A percentile compares a stretch with the other conserved stretches of the same genome.
Evolutionary conservation across 2,888 invertebrate genomes (phyloP).

Genomic region (Plemyria rubiginata): DNA sequence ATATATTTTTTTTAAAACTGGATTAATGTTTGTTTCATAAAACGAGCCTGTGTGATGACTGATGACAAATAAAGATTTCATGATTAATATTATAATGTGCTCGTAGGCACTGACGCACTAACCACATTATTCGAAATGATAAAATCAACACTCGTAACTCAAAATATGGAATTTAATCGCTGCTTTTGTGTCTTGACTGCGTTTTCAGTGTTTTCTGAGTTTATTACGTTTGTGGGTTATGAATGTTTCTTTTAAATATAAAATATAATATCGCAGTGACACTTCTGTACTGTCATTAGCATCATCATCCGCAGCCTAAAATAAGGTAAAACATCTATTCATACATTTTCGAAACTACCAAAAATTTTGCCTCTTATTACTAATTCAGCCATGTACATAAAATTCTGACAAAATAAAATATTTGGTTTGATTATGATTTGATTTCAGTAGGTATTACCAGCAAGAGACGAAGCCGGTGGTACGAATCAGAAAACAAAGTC

Average conservation of each 20-base stretch:
- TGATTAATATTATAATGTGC: neutral
- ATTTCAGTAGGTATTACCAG: too few relatives aligned
- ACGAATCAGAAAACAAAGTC: too few relatives aligned
- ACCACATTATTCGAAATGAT: constrained; percentile 5
- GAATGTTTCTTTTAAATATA: neutral
- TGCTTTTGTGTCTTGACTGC: constrained; percentile 7
- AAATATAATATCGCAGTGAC: neutral
- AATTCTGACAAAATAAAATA: too few relatives aligned
- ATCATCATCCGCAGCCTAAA: too few relatives aligned
- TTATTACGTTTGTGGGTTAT: constrained; percentile 5
- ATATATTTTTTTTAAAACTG: neutral
- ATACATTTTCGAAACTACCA: too few relatives aligned
- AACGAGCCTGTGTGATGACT: neutral
- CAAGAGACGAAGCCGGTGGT: too few relatives aligned
- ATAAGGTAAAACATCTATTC: too few relatives aligned
- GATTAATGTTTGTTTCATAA: neutral
- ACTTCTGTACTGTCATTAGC: too few relatives aligned
- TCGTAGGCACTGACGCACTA: constrained; percentile 3
- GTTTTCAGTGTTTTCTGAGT: constrained; percentile 6
- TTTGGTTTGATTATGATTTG: too few relatives aligned
- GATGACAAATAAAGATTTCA: constrained; percentile 1
- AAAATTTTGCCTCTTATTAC: too few relatives aligned
- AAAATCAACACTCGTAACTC: constrained; percentile 9
- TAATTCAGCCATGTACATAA: too few relatives aligned
- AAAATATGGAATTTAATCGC: constrained; percentile 27